Percentiles rank a stretch among this genome's conserved stretches.
Conservation (phyloP, 1,140 invertebrate genomes). For the Notospermus geniculatus region DNA sequence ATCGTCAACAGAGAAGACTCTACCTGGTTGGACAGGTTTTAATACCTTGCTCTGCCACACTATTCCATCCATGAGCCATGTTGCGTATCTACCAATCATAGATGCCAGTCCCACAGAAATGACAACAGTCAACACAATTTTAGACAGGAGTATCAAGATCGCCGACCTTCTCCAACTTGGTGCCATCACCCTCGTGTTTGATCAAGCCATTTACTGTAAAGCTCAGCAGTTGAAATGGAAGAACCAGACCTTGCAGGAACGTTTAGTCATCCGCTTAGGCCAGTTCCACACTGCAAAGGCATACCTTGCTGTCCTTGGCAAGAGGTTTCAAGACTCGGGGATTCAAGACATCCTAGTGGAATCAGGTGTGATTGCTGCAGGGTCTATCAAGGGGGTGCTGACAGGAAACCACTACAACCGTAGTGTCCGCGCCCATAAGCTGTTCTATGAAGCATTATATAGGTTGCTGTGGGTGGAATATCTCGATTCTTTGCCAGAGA, state of each 20-base stretch:
- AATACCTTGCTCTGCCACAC: neutral
- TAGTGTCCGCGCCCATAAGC: too few species aligned
- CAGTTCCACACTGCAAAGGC: too few species aligned
- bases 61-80: neutral
- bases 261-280: neutral
- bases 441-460: too few species aligned
- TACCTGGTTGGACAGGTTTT: neutral
- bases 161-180: neutral
- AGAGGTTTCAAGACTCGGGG: too few species aligned
- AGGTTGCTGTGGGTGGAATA: too few species aligned
- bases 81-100: neutral
- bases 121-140: neutral
- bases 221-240: conserved; percentile 6
- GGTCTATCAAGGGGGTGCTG: too few species aligned
- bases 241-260: neutral
- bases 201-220: neutral
- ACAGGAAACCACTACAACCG: too few species aligned
- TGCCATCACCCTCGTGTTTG: neutral
- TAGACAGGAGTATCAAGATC: neutral
- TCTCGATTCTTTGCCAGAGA: too few species aligned
- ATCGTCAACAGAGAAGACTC: neutral
- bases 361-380: too few species aligned
- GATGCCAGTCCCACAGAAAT: neutral
- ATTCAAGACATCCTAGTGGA: too few species aligned
- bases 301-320: too few species aligned